Evolutionary conservation across 2,888 invertebrate species (phyloP).

Genomic region (Rambutsinella grinnellia): DNA sequence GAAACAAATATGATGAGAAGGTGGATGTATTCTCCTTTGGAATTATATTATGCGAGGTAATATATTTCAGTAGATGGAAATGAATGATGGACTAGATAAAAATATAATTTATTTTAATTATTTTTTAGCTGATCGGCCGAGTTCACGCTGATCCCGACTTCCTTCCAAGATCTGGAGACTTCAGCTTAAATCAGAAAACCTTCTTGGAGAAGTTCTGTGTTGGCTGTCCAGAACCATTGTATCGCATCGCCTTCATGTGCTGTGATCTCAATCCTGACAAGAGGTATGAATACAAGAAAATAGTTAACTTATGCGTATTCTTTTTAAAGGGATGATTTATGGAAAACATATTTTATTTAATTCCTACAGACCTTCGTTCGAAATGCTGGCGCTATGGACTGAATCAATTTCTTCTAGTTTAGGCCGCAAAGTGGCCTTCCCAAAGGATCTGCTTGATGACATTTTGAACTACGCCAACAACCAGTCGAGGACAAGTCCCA

Average conservation of each 20-base stretch:
- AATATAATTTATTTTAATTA: slow-evolving; percentile 31
- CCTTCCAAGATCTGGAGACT: slow-evolving; percentile 90
- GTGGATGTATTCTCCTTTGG: slow-evolving; percentile 97
- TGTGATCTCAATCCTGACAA: slow-evolving; percentile 92
- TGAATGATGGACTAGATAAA: background rate
- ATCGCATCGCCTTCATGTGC: slow-evolving; percentile 89
- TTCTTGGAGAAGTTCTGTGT: slow-evolving; percentile 89
- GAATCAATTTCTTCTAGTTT: slow-evolving; percentile 83
- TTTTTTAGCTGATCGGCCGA: slow-evolving; percentile 86
- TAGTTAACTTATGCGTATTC: background rate
- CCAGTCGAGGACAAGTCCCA: slow-evolving; percentile 71
- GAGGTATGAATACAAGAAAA: slow-evolving; percentile 74
- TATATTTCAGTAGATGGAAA: background rate
- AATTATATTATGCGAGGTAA: slow-evolving; percentile 92
- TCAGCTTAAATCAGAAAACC: slow-evolving; percentile 88
- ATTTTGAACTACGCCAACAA: slow-evolving; percentile 77
- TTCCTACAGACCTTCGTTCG: slow-evolving; percentile 83
- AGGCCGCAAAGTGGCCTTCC: slow-evolving; percentile 76
- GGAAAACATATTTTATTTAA: slow-evolving; percentile 28
- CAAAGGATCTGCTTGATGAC: slow-evolving; percentile 80
- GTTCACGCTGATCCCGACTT: slow-evolving; percentile 96
- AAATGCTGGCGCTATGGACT: slow-evolving; percentile 90
- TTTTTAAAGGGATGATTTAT: background rate
- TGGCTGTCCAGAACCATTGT: slow-evolving; percentile 88
- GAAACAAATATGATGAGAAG: slow-evolving; percentile 94